Base-by-base conservation (phyloP, 30 jellyfish, hydroid and myxozoan species). In the Sanderia malayensis region DNA sequence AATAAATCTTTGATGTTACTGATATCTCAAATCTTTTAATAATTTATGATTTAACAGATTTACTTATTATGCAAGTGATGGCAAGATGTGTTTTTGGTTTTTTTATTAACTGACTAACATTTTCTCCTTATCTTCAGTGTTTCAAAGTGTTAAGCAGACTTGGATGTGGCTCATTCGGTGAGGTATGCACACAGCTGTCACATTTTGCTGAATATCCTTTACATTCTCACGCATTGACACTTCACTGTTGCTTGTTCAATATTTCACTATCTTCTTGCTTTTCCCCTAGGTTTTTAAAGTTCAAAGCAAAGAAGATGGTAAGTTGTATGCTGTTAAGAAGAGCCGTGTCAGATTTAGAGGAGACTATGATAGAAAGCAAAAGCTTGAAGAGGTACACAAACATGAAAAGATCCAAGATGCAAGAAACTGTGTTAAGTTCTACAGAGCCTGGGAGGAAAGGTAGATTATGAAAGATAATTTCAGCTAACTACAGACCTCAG, bases 391-490 rank as follows among this genome's bases (percentile, higher is more conserved):
- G 75, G 98, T 90, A 13, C 90, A 90, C 31, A 83, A 77, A 60
- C 88, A 67, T 44, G 98, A 90, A 81, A 81, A 60, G 17, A 76
- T 90, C 11, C 96, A 73, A 31, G 91, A 64, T 22, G 79, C 90
- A 32, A 44, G 70, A 46, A 90, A 90, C 58, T 90, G 96, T 65
- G 98, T 90, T 19, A 71, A 78, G 33, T 90, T 90, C 47, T 74
- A 64, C 83, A 82, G 89, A 64, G 98, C 98, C 25, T 90, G 98
- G 98, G 98, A 90, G 53, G 98, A 90, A 46, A 94, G 86, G 80
- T 80, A 70, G 9, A n/a, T 44, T n/a, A n/a, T n/a, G n/a, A n/a
- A n/a, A n/a, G n/a, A n/a, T n/a, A n/a, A n/a, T n/a, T n/a, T n/a
- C n/a, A n/a, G n/a, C n/a, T n/a, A n/a, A n/a, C n/a, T n/a, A n/a